Evolutionary conservation across 2,888 invertebrate species (phyloP).

Genomic region (Calephelis perditalis): DNA sequence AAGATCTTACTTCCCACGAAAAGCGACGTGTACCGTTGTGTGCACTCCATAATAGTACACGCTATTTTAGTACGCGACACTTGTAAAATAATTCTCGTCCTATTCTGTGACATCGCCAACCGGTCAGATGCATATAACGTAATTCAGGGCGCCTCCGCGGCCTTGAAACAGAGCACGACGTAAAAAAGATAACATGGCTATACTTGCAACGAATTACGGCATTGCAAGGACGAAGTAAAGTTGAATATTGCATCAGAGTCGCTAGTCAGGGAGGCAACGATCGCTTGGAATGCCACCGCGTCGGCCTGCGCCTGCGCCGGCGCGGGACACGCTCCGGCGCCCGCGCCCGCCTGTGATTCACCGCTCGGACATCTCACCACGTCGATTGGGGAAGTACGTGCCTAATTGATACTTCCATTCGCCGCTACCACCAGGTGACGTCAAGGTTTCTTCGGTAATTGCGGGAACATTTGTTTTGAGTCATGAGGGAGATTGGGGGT

Average conservation of each 20-base stretch:
- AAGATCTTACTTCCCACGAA: constrained; percentile 3
- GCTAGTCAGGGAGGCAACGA: constrained; percentile 67
- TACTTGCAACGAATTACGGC: constrained; percentile 76
- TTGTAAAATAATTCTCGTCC: constrained; percentile 24
- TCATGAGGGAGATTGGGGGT: not conserved
- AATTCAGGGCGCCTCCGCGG: constrained; percentile 62
- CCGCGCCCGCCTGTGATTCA: constrained; percentile 53
- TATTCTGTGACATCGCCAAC: constrained; percentile 33
- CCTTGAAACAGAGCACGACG: constrained; percentile 57
- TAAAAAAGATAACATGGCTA: constrained; percentile 63
- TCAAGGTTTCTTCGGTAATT: constrained; percentile 33
- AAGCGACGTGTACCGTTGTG: constrained; percentile 51
- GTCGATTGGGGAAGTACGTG: constrained; percentile 60
- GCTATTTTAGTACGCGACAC: constrained; percentile 38
- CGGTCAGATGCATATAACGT: constrained; percentile 46
- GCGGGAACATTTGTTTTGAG: not conserved
- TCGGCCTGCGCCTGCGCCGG: constrained; percentile 33
- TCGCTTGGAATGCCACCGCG: constrained; percentile 60
- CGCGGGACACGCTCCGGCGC: constrained; percentile 36
- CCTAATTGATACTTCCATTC: constrained; percentile 45
- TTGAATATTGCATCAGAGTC: constrained; percentile 76
- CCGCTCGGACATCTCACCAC: constrained; percentile 43
- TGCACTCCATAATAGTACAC: constrained; percentile 47
- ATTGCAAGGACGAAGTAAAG: constrained; percentile 78
- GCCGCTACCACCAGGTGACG: constrained; percentile 47